Evolutionary conservation across 2,797 vertebrate species (phyloP).

Genomic region (Orestias chungarensis): DNA sequence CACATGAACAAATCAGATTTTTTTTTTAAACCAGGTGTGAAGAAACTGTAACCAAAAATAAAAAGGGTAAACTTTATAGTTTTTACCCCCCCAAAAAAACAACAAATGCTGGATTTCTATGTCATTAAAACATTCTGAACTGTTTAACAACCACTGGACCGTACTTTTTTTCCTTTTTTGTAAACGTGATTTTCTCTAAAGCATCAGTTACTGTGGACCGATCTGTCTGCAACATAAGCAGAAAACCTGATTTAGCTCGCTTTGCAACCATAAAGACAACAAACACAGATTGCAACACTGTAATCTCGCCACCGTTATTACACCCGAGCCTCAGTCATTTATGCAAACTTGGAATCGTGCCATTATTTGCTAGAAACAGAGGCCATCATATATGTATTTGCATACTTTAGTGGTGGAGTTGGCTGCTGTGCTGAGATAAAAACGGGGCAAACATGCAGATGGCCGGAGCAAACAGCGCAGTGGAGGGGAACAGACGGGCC

Average conservation of each 20-base stretch:
- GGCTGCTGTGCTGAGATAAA: conserved; percentile 58
- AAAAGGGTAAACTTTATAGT: too few species aligned
- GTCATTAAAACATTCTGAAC: background rate
- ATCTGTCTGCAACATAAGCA: conserved; percentile 27
- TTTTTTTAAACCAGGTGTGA: background rate
- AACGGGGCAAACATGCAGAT: conserved; percentile 68
- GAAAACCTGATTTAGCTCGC: conserved; percentile 10
- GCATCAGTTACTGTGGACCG: conserved; percentile 16
- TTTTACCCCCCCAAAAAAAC: too few species aligned
- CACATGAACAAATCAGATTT: too few species aligned
- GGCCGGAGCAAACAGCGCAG: conserved; percentile 51
- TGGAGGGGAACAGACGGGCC: conserved; percentile 40
- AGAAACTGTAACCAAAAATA: background rate
- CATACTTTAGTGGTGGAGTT: conserved; percentile 49
- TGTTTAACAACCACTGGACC: background rate
- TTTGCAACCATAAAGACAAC: background rate
- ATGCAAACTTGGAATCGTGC: conserved; percentile 39
- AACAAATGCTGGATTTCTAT: background rate
- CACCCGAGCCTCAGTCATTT: conserved; percentile 39
- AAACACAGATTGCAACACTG: background rate
- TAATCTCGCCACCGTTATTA: conserved; percentile 11
- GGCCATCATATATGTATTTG: conserved; percentile 72
- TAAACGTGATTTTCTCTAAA: background rate
- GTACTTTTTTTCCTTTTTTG: background rate
- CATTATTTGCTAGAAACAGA: conserved; percentile 57